Base-by-base conservation (phyloP, 2,113 vertebrate genomes). In the Phoenicopterus ruber region DNA sequence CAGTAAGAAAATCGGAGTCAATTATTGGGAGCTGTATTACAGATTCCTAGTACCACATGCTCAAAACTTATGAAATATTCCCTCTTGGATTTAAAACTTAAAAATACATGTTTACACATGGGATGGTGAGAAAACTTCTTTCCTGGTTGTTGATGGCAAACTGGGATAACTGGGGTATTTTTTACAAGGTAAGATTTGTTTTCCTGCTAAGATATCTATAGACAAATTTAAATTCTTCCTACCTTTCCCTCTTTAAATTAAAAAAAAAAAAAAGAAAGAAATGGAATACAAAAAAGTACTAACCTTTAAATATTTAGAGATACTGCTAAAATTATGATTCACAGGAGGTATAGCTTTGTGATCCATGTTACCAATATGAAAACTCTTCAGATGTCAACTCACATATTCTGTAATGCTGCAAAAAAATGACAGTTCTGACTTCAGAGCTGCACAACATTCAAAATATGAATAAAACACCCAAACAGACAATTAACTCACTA, bases 281-380 rank as follows among this genome's bases (percentile, higher is more conserved):
- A 34, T 9, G 0, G 13, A 34, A n/a, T 25, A 55, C 69, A 11
- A 12, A 24, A 7, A 29, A 2, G 0, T 1, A 66, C 36, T 78
- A 46, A 8, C 12, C 4, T 67, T 76, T 67, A 77, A 44, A 54
- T 76, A 65, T 67, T 10, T 66, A 80, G 12, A 42, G 8, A 34
- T 52, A 31, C 13, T 87, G 15, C 15, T 93, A 65, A 90, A 93
- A 86, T 49, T 55, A 44, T 40, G 3, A 40, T 73, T 86, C 54
- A 88, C 6, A 26, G 38, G 21, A 9, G 2, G 21, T 26, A 66
- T 0, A 25, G 8, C 34, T 90, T 79, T 79, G 58, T 82, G 18
- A 57, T 78, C 40, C 5, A 17, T 17, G 6, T 76, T 69, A 38
- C 13, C 12, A 34, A 61, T 20, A 32, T 14, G 42, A 90, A 94